phyloP scores from a whole-genome alignment of 2,797 vertebrate species.

The Amblyopsis hoosieri region DNA sequence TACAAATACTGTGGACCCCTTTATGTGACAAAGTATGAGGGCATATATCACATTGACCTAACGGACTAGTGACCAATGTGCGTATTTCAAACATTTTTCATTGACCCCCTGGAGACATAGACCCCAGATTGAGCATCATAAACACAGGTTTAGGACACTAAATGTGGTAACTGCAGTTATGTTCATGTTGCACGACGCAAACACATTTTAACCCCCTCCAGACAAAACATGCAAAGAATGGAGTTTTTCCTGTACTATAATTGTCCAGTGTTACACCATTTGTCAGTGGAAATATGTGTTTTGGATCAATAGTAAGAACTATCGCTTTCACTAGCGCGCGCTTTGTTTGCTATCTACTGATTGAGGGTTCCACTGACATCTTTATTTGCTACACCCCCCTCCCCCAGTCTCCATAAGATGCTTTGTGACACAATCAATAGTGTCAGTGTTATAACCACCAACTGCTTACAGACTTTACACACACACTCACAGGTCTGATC shows the following conservation, averaged over 20 bases:
- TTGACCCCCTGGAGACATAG: too few relatives aligned
- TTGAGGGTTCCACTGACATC: slow-evolving; percentile 68
- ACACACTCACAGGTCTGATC: slow-evolving; percentile 4
- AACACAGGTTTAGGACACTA: too few relatives aligned
- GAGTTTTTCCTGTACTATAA: slow-evolving; percentile 35
- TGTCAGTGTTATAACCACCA: slow-evolving; percentile 43
- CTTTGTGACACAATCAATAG: slow-evolving; percentile 59
- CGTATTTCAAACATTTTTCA: too few relatives aligned
- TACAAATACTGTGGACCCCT: too few relatives aligned
- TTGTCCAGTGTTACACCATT: slow-evolving; percentile 57
- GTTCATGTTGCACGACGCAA: too few relatives aligned
- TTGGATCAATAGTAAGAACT: slow-evolving; percentile 66
- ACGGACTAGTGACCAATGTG: too few relatives aligned
- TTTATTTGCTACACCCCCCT: slow-evolving; percentile 53
- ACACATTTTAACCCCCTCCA: background rate
- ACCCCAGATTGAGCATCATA: too few relatives aligned
- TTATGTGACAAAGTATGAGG: background rate
- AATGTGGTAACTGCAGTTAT: too few relatives aligned
- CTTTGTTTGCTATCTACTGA: slow-evolving; percentile 53
- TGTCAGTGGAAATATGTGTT: slow-evolving; percentile 26
- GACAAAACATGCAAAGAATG: slow-evolving; percentile 30
- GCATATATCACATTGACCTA: background rate
- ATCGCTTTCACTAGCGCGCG: slow-evolving; percentile 52
- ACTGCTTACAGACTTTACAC: slow-evolving; percentile 41
- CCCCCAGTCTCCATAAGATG: slow-evolving; percentile 22